phyloP scores from a whole-genome alignment of 2,888 invertebrate genomes.

The Andrena bucephala region DNA sequence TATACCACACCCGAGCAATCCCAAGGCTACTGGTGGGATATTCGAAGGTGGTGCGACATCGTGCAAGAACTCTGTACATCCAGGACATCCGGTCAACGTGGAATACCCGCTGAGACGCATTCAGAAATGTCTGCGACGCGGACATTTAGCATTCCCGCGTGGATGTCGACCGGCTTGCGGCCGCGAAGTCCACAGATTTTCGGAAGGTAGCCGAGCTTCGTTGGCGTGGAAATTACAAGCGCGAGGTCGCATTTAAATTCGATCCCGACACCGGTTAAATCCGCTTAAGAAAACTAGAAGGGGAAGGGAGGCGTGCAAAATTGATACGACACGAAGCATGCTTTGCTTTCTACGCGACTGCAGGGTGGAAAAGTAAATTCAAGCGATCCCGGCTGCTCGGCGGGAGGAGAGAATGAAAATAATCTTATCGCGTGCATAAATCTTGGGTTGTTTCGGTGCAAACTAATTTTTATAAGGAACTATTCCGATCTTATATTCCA shows the following conservation, averaged over 20 bases:
- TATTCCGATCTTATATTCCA: neutral
- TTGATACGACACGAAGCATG: slow-evolving; percentile 8
- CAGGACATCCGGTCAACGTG: slow-evolving; percentile 46
- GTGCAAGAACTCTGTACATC: slow-evolving; percentile 61
- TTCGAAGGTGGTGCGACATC: slow-evolving; percentile 36
- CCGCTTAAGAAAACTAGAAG: slow-evolving; percentile 40
- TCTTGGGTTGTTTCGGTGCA: too few species aligned
- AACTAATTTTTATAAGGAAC: too few species aligned
- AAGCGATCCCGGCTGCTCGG: too few species aligned
- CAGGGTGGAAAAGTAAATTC: slow-evolving; percentile 27
- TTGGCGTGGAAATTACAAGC: slow-evolving; percentile 20
- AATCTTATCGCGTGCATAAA: too few species aligned
- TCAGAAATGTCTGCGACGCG: slow-evolving; percentile 50
- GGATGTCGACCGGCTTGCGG: neutral
- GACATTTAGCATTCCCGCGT: slow-evolving; percentile 38
- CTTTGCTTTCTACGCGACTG: neutral
- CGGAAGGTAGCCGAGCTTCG: slow-evolving; percentile 11
- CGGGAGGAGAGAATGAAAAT: too few species aligned
- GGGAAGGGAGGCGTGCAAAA: neutral
- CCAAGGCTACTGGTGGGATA: slow-evolving; percentile 31
- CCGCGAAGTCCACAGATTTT: slow-evolving; percentile 27
- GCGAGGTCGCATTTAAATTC: slow-evolving; percentile 33
- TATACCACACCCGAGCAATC: slow-evolving; percentile 21
- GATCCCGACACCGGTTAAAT: slow-evolving; percentile 28
- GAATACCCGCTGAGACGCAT: slow-evolving; percentile 24